Base-by-base conservation (phyloP, 2,797 vertebrate species). In the Pyrrhura leucotis region DNA sequence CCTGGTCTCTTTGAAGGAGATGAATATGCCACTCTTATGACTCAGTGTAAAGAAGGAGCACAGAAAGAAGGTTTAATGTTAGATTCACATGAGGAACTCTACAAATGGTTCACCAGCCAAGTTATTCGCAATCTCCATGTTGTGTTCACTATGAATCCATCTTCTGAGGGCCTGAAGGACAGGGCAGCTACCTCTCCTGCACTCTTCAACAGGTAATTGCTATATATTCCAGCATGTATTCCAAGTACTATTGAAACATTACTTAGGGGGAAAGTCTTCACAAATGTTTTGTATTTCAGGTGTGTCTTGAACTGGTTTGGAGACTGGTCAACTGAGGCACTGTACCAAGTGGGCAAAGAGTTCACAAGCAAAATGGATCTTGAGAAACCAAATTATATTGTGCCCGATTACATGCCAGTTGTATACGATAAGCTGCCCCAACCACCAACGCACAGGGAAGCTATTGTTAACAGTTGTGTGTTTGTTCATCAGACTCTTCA, bases 231-330 rank as follows among this genome's bases (percentile, higher is more conserved):
- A 78, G 37, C 1, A 1, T 9, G 15, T 7, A 4, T 71, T 85
- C 37, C 14, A 39, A 69, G 19, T 42, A 26, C 20, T 18, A 2
- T 53, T 58, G 31, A 54, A 89, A 66, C 9, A 28, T 6, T 79
- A 2, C 11, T 59, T 71, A 1, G 33, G 16, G 28, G 3, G 12
- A 61, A 84, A 31, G 33, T 51, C 47, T 85, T 85, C 35, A 77
- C 48, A 48, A 47, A 65, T 75, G 6, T 12, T 79, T 69, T 1
- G 3, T 86, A 23, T 92, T 78, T 72, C 95, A 99, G 99, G 91
- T 99, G 99, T 95, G 99, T 99, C 95, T 93, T 99, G 97, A 99
- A 99, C 95, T 99, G 99, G 99, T 99, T 99, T 97, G 99, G 99
- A 77, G 99, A 99, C 97, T 99, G 99, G 99, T 99, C 99, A 88